phyloP scores from a whole-genome alignment of 1,140 invertebrate genomes.

The Drosophila suzukii region DNA sequence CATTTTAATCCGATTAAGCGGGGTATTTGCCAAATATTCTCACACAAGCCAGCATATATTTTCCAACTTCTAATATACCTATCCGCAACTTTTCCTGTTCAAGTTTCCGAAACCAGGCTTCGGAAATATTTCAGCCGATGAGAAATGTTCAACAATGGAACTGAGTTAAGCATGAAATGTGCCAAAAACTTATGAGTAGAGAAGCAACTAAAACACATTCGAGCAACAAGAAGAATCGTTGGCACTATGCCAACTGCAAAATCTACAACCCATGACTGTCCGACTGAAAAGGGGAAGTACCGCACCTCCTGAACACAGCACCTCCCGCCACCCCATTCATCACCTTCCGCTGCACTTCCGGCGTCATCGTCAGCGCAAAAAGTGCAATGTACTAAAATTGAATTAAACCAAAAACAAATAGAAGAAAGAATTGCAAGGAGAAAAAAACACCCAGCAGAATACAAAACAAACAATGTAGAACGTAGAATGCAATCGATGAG shows the following conservation, averaged over 20 bases:
- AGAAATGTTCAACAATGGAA: slow-evolving; percentile 49
- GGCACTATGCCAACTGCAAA: slow-evolving; percentile 53
- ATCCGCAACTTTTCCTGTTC: slow-evolving; percentile 20
- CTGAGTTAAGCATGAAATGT: slow-evolving; percentile 64
- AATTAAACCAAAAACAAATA: slow-evolving; percentile 76
- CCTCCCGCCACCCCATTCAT: slow-evolving; percentile 19
- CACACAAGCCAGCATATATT: background rate
- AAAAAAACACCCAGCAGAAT: slow-evolving; percentile 55
- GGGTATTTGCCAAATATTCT: background rate
- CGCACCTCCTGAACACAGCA: slow-evolving; percentile 12
- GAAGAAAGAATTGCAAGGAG: slow-evolving; percentile 28
- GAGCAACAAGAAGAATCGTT: slow-evolving; percentile 33
- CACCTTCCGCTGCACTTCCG: slow-evolving; percentile 74
- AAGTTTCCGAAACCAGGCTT: slow-evolving; percentile 13
- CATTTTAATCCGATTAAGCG: slow-evolving; percentile 1
- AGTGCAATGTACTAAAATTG: slow-evolving; percentile 82
- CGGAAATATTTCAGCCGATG: slow-evolving; percentile 23
- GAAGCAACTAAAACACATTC: slow-evolving; percentile 5
- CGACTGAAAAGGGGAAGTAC: slow-evolving; percentile 19
- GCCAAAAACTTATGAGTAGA: slow-evolving; percentile 45
- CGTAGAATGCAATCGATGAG: slow-evolving; percentile 51
- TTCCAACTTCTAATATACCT: background rate
- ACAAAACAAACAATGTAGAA: slow-evolving; percentile 59
- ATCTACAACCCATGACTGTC: slow-evolving; percentile 35
- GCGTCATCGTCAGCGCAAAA: slow-evolving; percentile 66